phyloP scores from a whole-genome alignment of 2,797 vertebrate genomes.

The Bucorvus abyssinicus region DNA sequence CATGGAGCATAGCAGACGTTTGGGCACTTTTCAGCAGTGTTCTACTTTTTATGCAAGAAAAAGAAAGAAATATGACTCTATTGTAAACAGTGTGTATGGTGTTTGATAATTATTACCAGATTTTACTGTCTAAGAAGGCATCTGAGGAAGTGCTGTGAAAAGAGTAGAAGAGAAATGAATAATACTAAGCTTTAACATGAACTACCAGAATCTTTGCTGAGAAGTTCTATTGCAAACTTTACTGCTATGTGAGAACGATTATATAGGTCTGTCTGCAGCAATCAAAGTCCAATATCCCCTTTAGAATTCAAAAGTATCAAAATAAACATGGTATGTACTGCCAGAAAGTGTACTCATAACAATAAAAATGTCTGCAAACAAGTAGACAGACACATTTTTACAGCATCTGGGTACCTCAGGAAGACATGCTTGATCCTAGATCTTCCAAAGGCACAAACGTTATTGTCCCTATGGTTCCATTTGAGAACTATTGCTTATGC shows the following conservation, averaged over 20 bases:
- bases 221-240: background rate
- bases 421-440: background rate
- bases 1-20: slow-evolving; percentile 70
- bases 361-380: slow-evolving; percentile 22
- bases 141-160: slow-evolving; percentile 70
- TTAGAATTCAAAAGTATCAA: background rate
- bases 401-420: background rate
- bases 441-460: background rate
- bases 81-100: slow-evolving; percentile 76
- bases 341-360: background rate
- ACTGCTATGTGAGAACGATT: slow-evolving; percentile 4
- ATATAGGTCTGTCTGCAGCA: slow-evolving; percentile 9
- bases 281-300: background rate
- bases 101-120: slow-evolving; percentile 81
- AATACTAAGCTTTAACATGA: slow-evolving; percentile 56
- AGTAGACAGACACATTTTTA: background rate
- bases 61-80: slow-evolving; percentile 75
- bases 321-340: background rate
- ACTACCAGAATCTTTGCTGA: slow-evolving; percentile 49
- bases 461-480: background rate
- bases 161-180: slow-evolving; percentile 58
- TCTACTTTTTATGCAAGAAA: slow-evolving; percentile 74
- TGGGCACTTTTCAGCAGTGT: slow-evolving; percentile 77
- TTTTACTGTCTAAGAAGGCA: slow-evolving; percentile 72
- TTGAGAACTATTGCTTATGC: background rate